Percentiles rank a stretch among this genome's conserved stretches.
Conservation (phyloP, 2,113 vertebrate species). For the Phrynosoma platyrhinos region DNA sequence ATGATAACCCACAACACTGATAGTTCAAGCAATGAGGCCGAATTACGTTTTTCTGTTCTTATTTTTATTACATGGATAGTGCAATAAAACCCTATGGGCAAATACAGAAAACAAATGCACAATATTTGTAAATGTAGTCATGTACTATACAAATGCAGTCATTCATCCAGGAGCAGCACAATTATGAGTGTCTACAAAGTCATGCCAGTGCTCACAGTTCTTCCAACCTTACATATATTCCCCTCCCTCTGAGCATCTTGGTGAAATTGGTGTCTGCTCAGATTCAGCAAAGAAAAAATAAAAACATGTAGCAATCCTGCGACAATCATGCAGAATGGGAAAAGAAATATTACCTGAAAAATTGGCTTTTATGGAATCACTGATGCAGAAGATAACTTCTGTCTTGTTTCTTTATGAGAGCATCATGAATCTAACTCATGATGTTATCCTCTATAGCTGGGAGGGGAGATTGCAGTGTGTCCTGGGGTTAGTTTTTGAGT, state of each 20-base stretch:
- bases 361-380: constrained; percentile 6
- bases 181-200: not conserved
- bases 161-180: not conserved
- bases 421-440: not conserved
- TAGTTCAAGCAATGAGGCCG: not conserved
- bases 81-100: not conserved
- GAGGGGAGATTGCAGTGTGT: no score
- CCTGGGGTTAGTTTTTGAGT: no score
- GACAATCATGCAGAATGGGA: constrained; percentile 8
- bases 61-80: not conserved
- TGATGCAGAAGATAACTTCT: constrained; percentile 2
- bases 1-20: not conserved
- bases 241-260: constrained; percentile 31
- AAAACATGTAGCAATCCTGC: not conserved
- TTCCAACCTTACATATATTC: constrained; percentile 35
- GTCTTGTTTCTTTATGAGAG: not conserved
- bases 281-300: constrained; percentile 28
- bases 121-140: not conserved
- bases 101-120: not conserved
- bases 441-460: not conserved
- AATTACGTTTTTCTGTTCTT: not conserved
- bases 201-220: constrained; percentile 30
- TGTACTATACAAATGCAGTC: not conserved
- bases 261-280: constrained; percentile 20
- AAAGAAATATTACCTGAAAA: constrained; percentile 15